Base-by-base conservation (phyloP, 2,888 invertebrate genomes). In the Prosapia bicincta region DNA sequence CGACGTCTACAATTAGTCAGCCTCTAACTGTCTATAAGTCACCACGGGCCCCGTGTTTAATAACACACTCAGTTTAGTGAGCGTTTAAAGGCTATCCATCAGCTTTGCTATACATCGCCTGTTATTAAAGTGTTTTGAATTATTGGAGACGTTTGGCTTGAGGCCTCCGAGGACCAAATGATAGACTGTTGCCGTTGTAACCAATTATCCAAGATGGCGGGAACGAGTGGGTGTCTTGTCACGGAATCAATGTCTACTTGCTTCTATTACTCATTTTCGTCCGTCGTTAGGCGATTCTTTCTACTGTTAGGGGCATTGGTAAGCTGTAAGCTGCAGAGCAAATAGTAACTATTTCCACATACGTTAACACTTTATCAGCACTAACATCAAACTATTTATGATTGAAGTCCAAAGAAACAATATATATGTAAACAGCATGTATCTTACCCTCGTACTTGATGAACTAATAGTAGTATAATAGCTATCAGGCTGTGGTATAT, bases 111-210 rank as follows among this genome's bases (percentile, higher is more conserved):
- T 5, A 13, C 3, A 10, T 13, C 10, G 20, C 30, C 9, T 30
- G 54, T 54, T 54, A 54, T 54, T 54, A 54, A 54, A 54, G 54
- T 54, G 54, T 54, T 54, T 54, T 54, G 54, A 54, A 54, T 54
- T 54, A 54, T 54, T 54, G 54, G n/a, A 54, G 54, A 54, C 54
- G 54, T 54, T 20, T 54, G 54, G 54, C 54, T 54, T 54, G 20
- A 54, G 54, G 54, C 54, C 54, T 54, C 13, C 20, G n/a, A 54
- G 20, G 20, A 54, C 20, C 54, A 54, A 54, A 54, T 54, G 54
- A 54, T 54, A 54, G 54, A 54, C 54, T 54, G 13, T 54, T 20
- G 54, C 54, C 13, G 54, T 54, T 54, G 54, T 54, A 54, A 54
- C 54, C 54, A 54, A 54, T 54, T 54, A 54, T 54, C 54, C 54